Conservation (phyloP, 2,113 vertebrate genomes). For the Festucalex cinctus region DNA sequence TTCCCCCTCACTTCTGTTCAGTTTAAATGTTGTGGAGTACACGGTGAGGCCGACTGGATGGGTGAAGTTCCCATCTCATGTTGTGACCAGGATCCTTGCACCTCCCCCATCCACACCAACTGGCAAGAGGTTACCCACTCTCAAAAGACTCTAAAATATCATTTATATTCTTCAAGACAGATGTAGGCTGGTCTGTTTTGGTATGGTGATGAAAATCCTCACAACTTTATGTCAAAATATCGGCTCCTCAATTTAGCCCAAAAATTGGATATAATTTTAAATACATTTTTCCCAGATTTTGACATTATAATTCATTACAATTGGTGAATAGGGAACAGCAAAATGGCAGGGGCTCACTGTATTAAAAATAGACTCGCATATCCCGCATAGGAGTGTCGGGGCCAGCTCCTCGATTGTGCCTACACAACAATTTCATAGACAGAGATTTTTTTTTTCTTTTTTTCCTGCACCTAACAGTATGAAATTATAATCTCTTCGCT, state of each 20-base stretch:
- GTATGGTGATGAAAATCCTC: background rate
- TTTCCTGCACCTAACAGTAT: too few species aligned
- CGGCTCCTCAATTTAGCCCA: background rate
- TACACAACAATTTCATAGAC: too few species aligned
- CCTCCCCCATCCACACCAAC: background rate
- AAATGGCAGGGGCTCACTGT: too few species aligned
- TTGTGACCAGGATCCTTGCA: constrained; percentile 44
- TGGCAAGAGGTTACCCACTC: constrained; percentile 53
- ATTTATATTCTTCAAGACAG: background rate
- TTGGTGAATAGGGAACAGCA: too few species aligned
- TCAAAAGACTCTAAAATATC: background rate
- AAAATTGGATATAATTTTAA: background rate
- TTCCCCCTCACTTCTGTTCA: constrained; percentile 22
- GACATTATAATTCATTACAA: background rate
- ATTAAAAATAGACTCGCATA: too few species aligned
- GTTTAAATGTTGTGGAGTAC: constrained; percentile 68
- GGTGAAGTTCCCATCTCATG: constrained; percentile 54
- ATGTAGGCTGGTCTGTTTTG: background rate
- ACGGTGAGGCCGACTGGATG: constrained; percentile 55
- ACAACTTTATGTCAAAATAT: background rate
- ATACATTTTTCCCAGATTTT: background rate
- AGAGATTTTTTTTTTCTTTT: too few species aligned
- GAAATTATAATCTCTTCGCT: too few species aligned
- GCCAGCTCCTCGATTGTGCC: too few species aligned
- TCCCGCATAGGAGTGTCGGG: too few species aligned